A percentile compares a stretch with the other conserved stretches of the same genome.
Evolutionary conservation across 2,888 invertebrate species (phyloP).

Genomic region (Oasisia sp.): DNA sequence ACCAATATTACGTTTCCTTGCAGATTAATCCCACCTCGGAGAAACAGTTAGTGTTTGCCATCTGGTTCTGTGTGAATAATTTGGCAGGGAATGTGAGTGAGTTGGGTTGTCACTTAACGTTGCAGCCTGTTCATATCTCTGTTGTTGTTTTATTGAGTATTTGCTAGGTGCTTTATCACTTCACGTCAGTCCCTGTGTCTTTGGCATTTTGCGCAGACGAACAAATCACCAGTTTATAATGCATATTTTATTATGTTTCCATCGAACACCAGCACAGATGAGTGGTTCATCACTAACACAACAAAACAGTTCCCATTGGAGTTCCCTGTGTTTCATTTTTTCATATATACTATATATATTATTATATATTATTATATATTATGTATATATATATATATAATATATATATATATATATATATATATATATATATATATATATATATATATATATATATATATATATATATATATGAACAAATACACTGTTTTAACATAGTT

Average conservation of each 20-base stretch:
- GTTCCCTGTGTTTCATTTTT: background rate
- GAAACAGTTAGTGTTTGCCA: background rate
- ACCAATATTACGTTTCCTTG: background rate
- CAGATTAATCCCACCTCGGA: background rate
- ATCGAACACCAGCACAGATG: background rate
- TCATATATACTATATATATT: background rate
- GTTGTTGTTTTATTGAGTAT: background rate
- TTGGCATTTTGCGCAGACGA: background rate
- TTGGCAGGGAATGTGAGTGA: background rate
- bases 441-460: too few relatives aligned
- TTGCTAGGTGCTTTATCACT: background rate
- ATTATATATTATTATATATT: too few relatives aligned
- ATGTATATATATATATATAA: too few relatives aligned
- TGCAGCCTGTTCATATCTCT: background rate
- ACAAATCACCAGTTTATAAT: background rate
- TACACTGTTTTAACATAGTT: too few relatives aligned
- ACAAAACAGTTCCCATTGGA: background rate
- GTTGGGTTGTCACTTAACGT: background rate
- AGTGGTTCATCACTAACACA: background rate
- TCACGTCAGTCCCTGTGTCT: background rate
- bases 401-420: too few relatives aligned
- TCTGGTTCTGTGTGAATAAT: background rate
- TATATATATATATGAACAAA: too few relatives aligned
- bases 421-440: too few relatives aligned
- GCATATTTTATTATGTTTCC: background rate